Conservation (phyloP, 2,113 vertebrate genomes). For the Trochalopteron elliotii region DNA sequence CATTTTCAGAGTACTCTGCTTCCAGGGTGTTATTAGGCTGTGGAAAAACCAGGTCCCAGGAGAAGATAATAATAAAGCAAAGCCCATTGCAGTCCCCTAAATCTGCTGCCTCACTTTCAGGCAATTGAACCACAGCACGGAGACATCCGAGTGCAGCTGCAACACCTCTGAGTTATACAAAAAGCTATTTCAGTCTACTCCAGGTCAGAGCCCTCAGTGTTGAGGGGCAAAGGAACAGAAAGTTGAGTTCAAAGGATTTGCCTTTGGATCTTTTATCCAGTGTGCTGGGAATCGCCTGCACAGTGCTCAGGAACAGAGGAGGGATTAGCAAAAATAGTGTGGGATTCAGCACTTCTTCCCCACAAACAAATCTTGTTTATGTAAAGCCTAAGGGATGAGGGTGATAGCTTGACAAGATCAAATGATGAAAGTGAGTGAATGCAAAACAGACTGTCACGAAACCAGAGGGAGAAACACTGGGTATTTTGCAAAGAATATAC, state of each 20-base stretch:
- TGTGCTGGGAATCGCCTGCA: rapidly evolving
- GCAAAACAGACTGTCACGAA: neutral
- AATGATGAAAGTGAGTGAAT: neutral
- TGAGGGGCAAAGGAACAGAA: neutral
- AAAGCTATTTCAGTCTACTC: neutral
- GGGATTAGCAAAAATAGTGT: neutral
- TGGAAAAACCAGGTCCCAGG: neutral
- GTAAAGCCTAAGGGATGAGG: neutral
- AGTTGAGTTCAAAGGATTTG: neutral
- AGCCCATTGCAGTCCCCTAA: neutral
- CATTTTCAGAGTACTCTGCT: neutral
- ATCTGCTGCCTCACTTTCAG: neutral
- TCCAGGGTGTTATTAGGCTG: neutral
- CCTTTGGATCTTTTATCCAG: neutral
- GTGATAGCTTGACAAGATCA: neutral
- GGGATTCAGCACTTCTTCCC: neutral
- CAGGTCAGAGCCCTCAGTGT: neutral
- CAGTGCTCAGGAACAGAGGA: neutral
- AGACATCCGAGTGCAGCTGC: neutral
- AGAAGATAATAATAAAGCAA: neutral
- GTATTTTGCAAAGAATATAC: neutral
- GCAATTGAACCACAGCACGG: neutral
- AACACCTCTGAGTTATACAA: neutral
- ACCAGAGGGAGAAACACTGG: neutral
- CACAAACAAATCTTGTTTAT: neutral